Base-by-base conservation (phyloP, 2,113 vertebrate genomes). In the Aptenodytes patagonicus region DNA sequence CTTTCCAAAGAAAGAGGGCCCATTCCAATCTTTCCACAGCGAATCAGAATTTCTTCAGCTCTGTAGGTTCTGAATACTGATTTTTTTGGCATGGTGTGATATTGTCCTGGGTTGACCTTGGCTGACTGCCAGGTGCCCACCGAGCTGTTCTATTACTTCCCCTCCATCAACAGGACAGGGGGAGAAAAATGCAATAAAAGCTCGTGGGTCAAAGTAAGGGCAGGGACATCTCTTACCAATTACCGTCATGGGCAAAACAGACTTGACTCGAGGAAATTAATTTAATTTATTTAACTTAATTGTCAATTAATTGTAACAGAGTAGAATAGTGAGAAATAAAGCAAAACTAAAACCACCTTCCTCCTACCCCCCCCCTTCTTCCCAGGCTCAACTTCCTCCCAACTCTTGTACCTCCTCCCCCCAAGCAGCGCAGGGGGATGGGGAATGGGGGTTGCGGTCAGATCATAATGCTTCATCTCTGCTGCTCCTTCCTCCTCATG, bases 371-470 rank as follows among this genome's bases (percentile, higher is more conserved):
- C 10, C 62, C 6, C 7, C 19, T 78, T 77, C 34, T 72, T 85
- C 18, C 38, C 6, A 68, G 34, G 7, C 26, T 81, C 17, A 12
- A 4, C 38, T 44, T 66, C 13, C 18, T 84, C 16, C 42, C 7
- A 29, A 9, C 20, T n/a, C 7, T 88, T 71, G 8, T 16, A 26
- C 16, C 34, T 75, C 25, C 3, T 24, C 9, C 46, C 25, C 6
- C 4, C 1, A 2, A 52, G 36, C 0, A 0, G 18, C 0, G 0
- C 4, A 24, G 26, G 13, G 21, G 13, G 5, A 11, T 3, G 2
- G 40, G 9, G 12, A 70, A 18, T 16, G 13, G 42, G 44, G 40
- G 2, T 55, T 11, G 2, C 2, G 6, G 17, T 76, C 20, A 65
- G 60, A 31, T 55, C 22, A 47, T 46, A 46, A 54, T 21, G 21